These are phyloP conservation scores for Brenthis hecate DNA, from an alignment of 2,888 invertebrate species.

Conservation along the genomic window DNA sequence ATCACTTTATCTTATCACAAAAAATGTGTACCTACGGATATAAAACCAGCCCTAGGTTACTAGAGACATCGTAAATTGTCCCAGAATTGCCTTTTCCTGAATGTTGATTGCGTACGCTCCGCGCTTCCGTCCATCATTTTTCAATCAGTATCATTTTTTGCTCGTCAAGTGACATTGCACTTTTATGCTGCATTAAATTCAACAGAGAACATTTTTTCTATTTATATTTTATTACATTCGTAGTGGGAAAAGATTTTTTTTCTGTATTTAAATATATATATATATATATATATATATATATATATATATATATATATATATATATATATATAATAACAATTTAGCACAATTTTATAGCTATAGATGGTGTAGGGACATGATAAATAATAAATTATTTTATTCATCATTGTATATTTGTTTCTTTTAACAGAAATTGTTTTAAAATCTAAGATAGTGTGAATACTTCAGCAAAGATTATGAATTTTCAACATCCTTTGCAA, in stretches of 20 bases:
- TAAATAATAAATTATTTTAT: too few species aligned
- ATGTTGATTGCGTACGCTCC: conserved; percentile 61
- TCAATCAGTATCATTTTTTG: conserved; percentile 38
- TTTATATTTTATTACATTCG: not conserved
- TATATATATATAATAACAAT: not conserved
- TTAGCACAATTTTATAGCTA: not conserved
- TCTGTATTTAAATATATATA: not conserved
- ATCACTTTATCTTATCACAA: not conserved
- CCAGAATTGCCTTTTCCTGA: conserved; percentile 65
- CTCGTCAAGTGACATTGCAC: conserved; percentile 32
- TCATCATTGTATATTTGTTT: too few species aligned
- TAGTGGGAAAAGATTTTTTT: not conserved
- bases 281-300: not conserved
- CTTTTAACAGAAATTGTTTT: too few species aligned
- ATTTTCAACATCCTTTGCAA: not conserved
- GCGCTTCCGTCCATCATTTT: conserved; percentile 52
- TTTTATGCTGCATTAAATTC: conserved; percentile 23
- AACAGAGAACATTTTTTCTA: conserved; percentile 3
- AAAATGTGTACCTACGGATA: not conserved
- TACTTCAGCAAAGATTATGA: not conserved
- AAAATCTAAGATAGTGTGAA: too few species aligned
- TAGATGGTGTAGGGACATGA: too few species aligned
- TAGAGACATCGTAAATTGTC: conserved; percentile 32
- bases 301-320: not conserved
- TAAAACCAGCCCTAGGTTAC: conserved; percentile 22